Conservation (phyloP, 2,113 vertebrate species). For the Podilymbus podiceps region DNA sequence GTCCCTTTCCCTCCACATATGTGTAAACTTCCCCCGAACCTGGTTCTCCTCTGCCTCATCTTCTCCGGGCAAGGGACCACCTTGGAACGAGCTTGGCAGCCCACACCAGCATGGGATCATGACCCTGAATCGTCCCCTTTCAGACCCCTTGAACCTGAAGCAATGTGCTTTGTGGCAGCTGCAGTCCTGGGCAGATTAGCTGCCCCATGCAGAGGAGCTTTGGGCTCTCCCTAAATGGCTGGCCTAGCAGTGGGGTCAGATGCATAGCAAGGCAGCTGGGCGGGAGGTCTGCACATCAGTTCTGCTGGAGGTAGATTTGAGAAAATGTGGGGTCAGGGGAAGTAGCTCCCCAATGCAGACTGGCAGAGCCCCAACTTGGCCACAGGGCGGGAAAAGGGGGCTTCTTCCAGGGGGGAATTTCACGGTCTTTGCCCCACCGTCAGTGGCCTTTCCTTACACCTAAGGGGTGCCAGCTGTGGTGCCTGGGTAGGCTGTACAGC, state of each 20-base stretch:
- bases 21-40: background rate
- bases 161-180: conserved; percentile 88
- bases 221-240: background rate
- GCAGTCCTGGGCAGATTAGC: conserved; percentile 72
- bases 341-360: background rate
- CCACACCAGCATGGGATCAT: conserved; percentile 76
- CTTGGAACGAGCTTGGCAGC: conserved; percentile 60
- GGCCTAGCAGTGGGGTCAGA: background rate
- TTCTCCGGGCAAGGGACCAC: conserved; percentile 35
- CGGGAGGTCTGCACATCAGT: background rate
- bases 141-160: conserved; percentile 91
- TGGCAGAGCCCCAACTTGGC: background rate
- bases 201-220: conserved; percentile 19
- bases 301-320: background rate
- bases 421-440: accelerated
- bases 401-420: background rate
- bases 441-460: background rate
- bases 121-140: conserved; percentile 79
- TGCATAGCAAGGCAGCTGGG: background rate
- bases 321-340: background rate
- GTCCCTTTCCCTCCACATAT: background rate
- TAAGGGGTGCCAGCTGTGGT: accelerated
- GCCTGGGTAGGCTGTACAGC: background rate
- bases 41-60: background rate
- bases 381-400: background rate